Conservation (phyloP, 2,113 vertebrate species). For the Tetrax tetrax region DNA sequence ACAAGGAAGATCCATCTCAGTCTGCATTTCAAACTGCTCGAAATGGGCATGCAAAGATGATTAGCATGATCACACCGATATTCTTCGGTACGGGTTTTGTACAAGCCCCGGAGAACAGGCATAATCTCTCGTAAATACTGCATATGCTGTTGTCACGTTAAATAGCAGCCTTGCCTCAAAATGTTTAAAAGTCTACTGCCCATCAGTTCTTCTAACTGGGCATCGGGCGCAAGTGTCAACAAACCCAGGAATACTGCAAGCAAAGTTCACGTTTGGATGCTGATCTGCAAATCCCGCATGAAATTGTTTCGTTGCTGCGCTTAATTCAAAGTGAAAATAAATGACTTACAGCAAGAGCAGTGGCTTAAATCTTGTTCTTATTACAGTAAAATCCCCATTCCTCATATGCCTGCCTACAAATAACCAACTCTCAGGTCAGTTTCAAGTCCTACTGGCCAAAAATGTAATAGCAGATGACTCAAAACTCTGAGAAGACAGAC, state of each 20-base stretch:
- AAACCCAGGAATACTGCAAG: background rate
- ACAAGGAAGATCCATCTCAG: background rate
- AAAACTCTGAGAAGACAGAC: background rate
- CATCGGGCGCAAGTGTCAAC: background rate
- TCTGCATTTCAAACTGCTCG: constrained; percentile 40
- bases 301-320: background rate
- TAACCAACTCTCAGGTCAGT: background rate
- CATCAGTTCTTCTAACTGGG: background rate
- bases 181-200: background rate
- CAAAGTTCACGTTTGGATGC: background rate
- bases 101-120: background rate
- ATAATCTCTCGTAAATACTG: background rate
- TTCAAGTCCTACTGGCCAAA: background rate
- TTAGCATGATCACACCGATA: background rate
- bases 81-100: background rate
- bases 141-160: background rate
- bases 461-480: background rate
- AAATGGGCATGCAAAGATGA: constrained; percentile 16
- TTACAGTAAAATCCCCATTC: background rate
- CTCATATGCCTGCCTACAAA: background rate
- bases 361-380: background rate
- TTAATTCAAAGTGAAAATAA: background rate
- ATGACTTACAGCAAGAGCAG: background rate
- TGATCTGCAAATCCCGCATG: background rate
- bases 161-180: background rate